Base-by-base conservation (phyloP, 2,113 vertebrate species). In the Condylura cristata region DNA sequence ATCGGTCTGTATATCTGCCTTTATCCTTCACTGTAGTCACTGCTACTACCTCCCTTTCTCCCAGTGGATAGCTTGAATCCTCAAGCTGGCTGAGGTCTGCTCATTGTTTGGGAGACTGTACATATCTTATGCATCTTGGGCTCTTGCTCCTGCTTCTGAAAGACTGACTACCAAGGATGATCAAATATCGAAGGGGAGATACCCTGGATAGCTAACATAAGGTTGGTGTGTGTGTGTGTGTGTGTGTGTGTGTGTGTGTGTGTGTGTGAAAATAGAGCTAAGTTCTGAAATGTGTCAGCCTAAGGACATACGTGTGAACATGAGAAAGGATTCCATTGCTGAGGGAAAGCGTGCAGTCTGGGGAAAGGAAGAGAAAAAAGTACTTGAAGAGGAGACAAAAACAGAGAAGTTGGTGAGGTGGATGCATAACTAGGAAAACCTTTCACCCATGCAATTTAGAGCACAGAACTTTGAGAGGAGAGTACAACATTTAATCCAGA, bases 91-190 rank as follows among this genome's bases (percentile, higher is more conserved):
- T 68, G 11, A 5, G 34, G 44, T 61, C 11, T 61, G 14, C 51
- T 6, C 24, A 17, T 78, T 63, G 11, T 53, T 74, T 44, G 1
- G n/a, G 8, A 6, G 12, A n/a, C 5, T 2, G 3, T 81, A 5
- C 11, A 22, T 30, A n/a, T 46, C 66, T 82, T 51, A 20, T 71
- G 34, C n/a, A 58, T 16, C n/a, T 22, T 65, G 7, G 18, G 24
- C 34, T 65, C n/a, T 22, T 37, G 5, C 8, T 63, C 17, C 28
- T 41, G 9, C 20, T 86, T 96, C 30, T 63, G 39, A 88, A 93
- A 86, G 74, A 20, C n/a, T 89, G 32, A 66, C 53, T 60, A 14
- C n/a, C 83, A 79, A 22, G 72, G 61, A 66, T 58, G 8, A 70
- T 37, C 20, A 81, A 41, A 48, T 72, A 44, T 24, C 74, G 84